Conservation (phyloP, 2,888 invertebrate species). For the Folsomia candida region DNA sequence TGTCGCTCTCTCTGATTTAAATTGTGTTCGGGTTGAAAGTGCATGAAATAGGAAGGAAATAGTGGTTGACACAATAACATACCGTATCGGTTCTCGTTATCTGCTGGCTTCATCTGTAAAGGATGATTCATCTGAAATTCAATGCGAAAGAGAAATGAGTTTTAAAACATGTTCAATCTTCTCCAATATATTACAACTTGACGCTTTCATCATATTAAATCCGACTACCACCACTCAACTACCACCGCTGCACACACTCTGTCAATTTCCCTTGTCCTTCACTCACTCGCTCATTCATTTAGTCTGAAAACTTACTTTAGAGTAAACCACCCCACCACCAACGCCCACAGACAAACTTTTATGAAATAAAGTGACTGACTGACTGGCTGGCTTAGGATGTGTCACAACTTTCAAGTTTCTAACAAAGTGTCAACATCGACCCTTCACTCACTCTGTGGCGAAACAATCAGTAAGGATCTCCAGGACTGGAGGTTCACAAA, state of each 20-base stretch:
- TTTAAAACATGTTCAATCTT: neutral
- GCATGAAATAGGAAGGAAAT: too few relatives aligned
- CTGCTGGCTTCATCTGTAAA: constrained; percentile 99
- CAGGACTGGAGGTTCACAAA: too few relatives aligned
- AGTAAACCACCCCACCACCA: neutral
- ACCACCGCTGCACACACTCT: neutral
- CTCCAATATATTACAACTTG: too few relatives aligned
- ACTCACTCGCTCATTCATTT: neutral
- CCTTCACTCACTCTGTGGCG: neutral
- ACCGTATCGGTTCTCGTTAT: constrained; percentile 99
- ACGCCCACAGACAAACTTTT: too few relatives aligned
- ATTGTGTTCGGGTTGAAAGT: too few relatives aligned
- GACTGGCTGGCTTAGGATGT: neutral
- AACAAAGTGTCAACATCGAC: neutral
- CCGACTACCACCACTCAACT: neutral
- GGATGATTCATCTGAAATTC: constrained; percentile 97
- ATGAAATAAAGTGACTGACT: neutral
- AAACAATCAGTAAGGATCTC: neutral
- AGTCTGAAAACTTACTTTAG: neutral
- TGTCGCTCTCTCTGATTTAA: too few relatives aligned
- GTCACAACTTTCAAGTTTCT: neutral
- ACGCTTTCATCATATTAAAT: too few relatives aligned
- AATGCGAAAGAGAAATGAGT: constrained; percentile 6
- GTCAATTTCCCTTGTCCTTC: neutral
- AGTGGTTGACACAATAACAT: constrained; percentile 57